These are phyloP conservation scores for Triplophysa dalaica DNA, from an alignment of 2,113 vertebrate species.

Conservation along the genomic window DNA sequence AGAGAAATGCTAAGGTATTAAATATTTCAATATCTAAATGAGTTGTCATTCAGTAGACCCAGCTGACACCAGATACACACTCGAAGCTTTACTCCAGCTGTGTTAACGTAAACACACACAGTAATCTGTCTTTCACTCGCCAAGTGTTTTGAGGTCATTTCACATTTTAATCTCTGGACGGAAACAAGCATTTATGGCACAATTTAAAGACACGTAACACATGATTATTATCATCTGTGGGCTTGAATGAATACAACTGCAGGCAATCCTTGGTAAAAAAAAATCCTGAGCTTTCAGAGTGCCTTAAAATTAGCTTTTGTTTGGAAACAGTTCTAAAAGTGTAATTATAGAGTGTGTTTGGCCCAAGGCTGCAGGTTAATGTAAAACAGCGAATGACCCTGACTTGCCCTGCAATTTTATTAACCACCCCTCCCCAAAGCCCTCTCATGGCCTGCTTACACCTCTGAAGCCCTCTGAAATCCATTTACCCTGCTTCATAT, in stretches of 20 bases:
- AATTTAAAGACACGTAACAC: background rate
- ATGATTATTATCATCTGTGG: background rate
- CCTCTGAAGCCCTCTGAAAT: background rate
- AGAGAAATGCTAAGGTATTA: too few relatives aligned
- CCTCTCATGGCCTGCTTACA: background rate
- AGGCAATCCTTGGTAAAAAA: background rate
- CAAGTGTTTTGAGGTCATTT: background rate
- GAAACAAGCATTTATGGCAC: background rate
- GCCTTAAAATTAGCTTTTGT: background rate
- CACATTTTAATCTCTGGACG: background rate
- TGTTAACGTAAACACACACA: too few relatives aligned
- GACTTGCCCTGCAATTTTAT: constrained; percentile 6
- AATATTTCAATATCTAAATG: too few relatives aligned
- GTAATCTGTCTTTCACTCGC: too few relatives aligned
- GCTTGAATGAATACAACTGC: constrained; percentile 17
- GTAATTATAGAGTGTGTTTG: constrained; percentile 20
- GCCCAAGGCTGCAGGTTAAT: constrained; percentile 12
- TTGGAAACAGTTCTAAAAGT: constrained; percentile 20
- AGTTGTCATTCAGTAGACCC: too few relatives aligned
- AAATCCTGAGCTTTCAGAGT: background rate
- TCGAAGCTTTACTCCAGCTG: too few relatives aligned
- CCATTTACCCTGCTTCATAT: too few relatives aligned
- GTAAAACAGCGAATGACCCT: constrained; percentile 24
- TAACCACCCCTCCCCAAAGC: background rate
- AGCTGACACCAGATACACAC: too few relatives aligned